These are phyloP conservation scores for Augochlora pura DNA, from an alignment of 1,140 invertebrate genomes.

Conservation along the genomic window DNA sequence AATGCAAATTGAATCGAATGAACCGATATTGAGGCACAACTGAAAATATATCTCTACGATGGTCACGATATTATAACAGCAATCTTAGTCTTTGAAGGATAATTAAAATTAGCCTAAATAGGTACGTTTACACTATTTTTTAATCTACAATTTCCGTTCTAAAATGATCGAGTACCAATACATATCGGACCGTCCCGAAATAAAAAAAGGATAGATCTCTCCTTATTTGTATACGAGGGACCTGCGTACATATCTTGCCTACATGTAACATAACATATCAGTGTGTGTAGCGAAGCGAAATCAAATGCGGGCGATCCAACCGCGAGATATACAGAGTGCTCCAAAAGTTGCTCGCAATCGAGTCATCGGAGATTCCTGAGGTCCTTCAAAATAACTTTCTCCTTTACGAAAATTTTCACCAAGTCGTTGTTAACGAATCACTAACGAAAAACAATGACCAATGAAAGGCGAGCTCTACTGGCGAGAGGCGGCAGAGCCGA, in stretches of 20 bases:
- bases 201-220: slow-evolving; percentile 7
- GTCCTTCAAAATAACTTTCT: too few relatives aligned
- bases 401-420: too few relatives aligned
- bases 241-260: slow-evolving; percentile 60
- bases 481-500: too few relatives aligned
- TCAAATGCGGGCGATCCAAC: slow-evolving; percentile 22
- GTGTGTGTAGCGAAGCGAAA: slow-evolving; percentile 43
- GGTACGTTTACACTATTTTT: too few relatives aligned
- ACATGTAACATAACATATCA: slow-evolving; percentile 67
- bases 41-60: background rate
- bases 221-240: slow-evolving; percentile 22
- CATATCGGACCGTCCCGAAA: background rate
- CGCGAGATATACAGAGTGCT: background rate
- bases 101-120: too few relatives aligned
- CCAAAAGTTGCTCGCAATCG: too few relatives aligned
- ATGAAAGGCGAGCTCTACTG: too few relatives aligned
- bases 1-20: background rate
- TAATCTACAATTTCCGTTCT: too few relatives aligned
- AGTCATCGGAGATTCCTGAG: too few relatives aligned
- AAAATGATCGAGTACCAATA: background rate
- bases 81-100: too few relatives aligned
- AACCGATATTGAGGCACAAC: background rate
- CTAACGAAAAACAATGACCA: too few relatives aligned
- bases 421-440: too few relatives aligned
- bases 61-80: background rate